These are phyloP conservation scores for Cardiocondyla obscurior DNA, from an alignment of 1,140 invertebrate species.

Conservation along the genomic window DNA sequence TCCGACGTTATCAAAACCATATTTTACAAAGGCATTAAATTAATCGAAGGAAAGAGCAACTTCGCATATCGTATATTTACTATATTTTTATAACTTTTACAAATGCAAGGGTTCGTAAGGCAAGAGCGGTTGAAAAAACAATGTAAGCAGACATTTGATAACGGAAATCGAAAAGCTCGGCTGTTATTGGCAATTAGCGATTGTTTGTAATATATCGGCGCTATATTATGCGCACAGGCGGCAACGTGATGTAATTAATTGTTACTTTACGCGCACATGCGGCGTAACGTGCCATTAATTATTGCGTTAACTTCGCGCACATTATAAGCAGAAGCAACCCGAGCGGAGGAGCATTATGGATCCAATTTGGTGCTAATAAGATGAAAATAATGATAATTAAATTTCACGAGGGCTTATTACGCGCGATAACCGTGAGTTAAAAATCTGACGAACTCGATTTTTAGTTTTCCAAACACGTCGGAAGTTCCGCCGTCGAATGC, in stretches of 20 bases:
- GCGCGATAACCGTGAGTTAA: not conserved
- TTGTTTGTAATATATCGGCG: slow-evolving; percentile 39
- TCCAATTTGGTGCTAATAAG: slow-evolving; percentile 45
- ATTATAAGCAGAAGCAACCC: slow-evolving; percentile 29
- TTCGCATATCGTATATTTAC: too few species aligned
- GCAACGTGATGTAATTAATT: slow-evolving; percentile 47
- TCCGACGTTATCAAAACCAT: not conserved
- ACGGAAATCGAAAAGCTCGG: not conserved
- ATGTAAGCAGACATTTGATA: not conserved
- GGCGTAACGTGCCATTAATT: slow-evolving; percentile 38
- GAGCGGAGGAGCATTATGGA: slow-evolving; percentile 28
- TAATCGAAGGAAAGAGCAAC: not conserved
- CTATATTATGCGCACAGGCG: slow-evolving; percentile 18
- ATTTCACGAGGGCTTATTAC: slow-evolving; percentile 3
- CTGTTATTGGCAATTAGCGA: slow-evolving; percentile 21
- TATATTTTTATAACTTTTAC: too few species aligned
- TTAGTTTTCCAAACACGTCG: not conserved
- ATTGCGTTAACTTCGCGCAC: slow-evolving; percentile 50
- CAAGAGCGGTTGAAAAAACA: not conserved
- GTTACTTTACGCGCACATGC: slow-evolving; percentile 28
- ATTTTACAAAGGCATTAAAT: not conserved
- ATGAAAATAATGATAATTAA: slow-evolving; percentile 47
- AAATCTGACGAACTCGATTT: slow-evolving; percentile 19
- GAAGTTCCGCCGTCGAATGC: not conserved
- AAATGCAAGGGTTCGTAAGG: not conserved